Evolutionary conservation across 2,888 invertebrate species (phyloP), one percentile per base, ranked within the genome.

Genomic region (Xylota segnis): DNA sequence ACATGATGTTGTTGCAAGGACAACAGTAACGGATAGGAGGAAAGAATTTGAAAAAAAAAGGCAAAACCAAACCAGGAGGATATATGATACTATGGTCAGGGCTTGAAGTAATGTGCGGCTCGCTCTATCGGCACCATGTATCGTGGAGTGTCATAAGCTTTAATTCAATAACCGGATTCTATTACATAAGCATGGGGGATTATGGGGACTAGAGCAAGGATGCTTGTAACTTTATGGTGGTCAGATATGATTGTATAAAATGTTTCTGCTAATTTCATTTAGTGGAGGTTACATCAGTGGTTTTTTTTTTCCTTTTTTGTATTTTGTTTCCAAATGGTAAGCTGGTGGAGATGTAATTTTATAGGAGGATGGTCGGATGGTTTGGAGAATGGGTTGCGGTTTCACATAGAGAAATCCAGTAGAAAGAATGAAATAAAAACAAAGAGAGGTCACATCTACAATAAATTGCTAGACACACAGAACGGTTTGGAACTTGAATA

Each of bases 101-200:
- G 65, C 34, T 47, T 70, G 47, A 47, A 58, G 47, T 79, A 45
- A 63, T 72, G 32, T 79, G 40, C 37, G 65, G 40, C 58, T 34
- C 32, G 7, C 6, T 79, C 71, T 72, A 79, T 79, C 72, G 72
- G 65, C 37, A 72, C 72, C 72, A 72, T 72, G 71, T 72, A 65
- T 65, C 71, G 32, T 29, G 45, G 47, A 65, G 78, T 79, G 71
- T 79, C 63, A 72, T 79, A 79, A 79, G 78, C 78, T 52, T 79
- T 79, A 79, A 79, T 79, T 79, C 78, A 79, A 79, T 79, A 79
- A 79, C 43, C 65, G 72, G 71, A 47, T 66, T 65, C 50, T 50
- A 29, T 79, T 71, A 40, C 72, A 59, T 72, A 40, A 65, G 29
- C 45, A 23, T 18, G 9, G 34, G 16, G 78, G 37, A 59, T 58